Evolutionary conservation across 2,797 vertebrate species (phyloP), one percentile per base, ranked within the genome.

Genomic region (Alosa sapidissima): DNA sequence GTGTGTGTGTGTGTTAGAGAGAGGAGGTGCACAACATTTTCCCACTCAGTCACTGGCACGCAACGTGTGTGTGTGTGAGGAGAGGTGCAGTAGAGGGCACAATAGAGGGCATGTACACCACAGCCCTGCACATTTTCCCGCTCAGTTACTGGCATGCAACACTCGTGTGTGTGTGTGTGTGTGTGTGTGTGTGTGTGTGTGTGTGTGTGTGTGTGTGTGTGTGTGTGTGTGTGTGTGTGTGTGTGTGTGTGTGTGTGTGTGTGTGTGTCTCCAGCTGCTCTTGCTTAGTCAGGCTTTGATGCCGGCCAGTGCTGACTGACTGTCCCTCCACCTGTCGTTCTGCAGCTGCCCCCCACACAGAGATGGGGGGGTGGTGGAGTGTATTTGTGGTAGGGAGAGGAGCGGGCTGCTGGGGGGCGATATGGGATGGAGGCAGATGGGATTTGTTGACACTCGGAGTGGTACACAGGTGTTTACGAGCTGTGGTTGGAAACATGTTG

Each of bases 211-310:
- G 10, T 75, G 68, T 75, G 33, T 75, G 68, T 75, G 68, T 3
- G 24, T 24, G 65, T 72, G 68, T 36, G 65, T 68, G 28, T 36
- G 65, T 72, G 33, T 72, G 65, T 36, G 10, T 75, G 68, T 75
- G 33, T 62, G 24, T 24, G 65, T 72, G 68, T 36, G 65, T 68
- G 28, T 36, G 65, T 72, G 33, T 72, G 65, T 36, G 10, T 75
- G 68, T 75, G 33, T 75, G 68, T 75, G 68, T 3, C 13, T 75
- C 68, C 68, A 75, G 68, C 68, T 75, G 68, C 68, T 75, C 68
- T 75, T 16, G 68, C 36, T 75, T 75, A 75, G 68, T 4, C 36
- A 1, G 85, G 89, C 91, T 94, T 93, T 93, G 93, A 94, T 92
- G 91, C 93, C 91, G 87, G 84, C 89, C 81, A 11, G 19, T n/a